Base-by-base conservation (phyloP, 2,797 vertebrate genomes). In the Emys orbicularis region DNA sequence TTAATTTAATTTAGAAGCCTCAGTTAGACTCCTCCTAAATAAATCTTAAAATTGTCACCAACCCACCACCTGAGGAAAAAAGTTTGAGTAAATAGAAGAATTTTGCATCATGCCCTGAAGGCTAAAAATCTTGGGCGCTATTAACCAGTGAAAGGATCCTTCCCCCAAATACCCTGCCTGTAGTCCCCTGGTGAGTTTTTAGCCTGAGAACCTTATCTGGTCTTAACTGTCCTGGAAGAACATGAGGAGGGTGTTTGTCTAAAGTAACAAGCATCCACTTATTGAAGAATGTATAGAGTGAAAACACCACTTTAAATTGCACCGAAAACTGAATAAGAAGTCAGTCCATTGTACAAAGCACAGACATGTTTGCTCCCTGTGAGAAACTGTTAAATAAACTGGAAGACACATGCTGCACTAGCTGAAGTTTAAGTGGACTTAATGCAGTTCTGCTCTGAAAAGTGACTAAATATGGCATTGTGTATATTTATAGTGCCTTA, bases 231-330 rank as follows among this genome's bases (percentile, higher is more conserved):
- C 96, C 96, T 25, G 52, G 74, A 88, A 87, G 79, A 93, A 95
- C 88, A 79, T 93, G 91, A 92, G 87, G 90, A 49, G 86, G 81
- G 82, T 47, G 82, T 95, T 95, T 93, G 94, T 97, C 94, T 93
- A 83, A 83, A 49, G 81, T 91, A 93, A 90, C 93, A 94, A 97
- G 93, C 79, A 91, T 52, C 53, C 81, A 91, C 84, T 93, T 77
- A 89, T 92, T 91, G 91, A 83, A 83, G 79, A 96, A 86, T 96
- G 93, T 84, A 82, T 59, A 86, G 94, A 79, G 44, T 34, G 86
- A 84, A 94, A 95, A 79, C 82, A 95, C 23, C 49, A 86, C 87
- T 10, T 94, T 95, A 74, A 44, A 12, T 6, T 91, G 84, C 0
- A 0, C 54, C 59, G 52, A 88, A 90, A 91, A 96, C 93, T 92